Evolutionary conservation across 2,113 vertebrate genomes (phyloP).

Genomic region (Suncus etruscus): DNA sequence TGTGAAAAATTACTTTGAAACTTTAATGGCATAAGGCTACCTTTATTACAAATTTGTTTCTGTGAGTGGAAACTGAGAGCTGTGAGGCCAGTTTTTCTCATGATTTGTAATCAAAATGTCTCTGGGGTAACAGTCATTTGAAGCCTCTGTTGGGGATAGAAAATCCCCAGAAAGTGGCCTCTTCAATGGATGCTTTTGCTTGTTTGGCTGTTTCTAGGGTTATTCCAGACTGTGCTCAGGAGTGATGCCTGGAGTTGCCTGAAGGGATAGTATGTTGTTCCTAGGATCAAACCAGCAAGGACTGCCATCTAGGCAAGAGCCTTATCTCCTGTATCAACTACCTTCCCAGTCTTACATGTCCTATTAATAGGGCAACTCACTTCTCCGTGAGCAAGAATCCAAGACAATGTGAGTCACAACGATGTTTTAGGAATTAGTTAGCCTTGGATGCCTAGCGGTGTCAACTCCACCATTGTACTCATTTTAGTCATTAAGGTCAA

Average conservation of each 20-base stretch:
- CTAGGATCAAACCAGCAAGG: too few species aligned
- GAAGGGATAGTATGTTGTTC: too few species aligned
- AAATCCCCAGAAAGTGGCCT: not conserved
- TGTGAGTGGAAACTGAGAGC: not conserved
- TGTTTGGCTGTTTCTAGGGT: too few species aligned
- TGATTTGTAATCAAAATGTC: not conserved
- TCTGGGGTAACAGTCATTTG: not conserved
- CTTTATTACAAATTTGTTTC: not conserved
- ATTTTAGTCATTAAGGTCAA: not conserved
- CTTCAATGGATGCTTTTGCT: not conserved
- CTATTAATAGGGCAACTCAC: not conserved
- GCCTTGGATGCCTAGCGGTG: not conserved
- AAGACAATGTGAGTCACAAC: not conserved
- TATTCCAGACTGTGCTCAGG: too few species aligned
- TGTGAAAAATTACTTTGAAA: not conserved
- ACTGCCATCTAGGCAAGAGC: too few species aligned
- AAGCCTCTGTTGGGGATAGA: not conserved
- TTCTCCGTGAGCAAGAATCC: conserved; percentile 9
- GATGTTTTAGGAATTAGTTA: conserved; percentile 40
- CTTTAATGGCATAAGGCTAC: not conserved
- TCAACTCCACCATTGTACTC: conserved; percentile 9
- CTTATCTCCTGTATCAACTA: too few species aligned
- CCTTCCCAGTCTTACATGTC: not conserved
- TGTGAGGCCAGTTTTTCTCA: not conserved
- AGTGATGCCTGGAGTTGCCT: too few species aligned